Evolutionary conservation across 1,140 invertebrate genomes (phyloP).

Genomic region (Drosophila orosa): DNA sequence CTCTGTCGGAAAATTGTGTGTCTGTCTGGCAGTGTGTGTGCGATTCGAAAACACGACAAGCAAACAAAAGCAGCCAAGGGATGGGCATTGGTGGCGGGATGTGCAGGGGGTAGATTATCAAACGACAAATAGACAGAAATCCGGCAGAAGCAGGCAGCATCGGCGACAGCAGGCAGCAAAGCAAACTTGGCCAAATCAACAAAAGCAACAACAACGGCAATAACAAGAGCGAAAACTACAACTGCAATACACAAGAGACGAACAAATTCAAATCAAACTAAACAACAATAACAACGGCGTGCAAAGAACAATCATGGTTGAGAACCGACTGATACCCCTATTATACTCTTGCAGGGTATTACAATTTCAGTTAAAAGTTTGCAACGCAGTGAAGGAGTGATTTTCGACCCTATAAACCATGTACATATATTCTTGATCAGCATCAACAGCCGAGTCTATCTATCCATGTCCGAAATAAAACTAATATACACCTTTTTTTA

Average conservation of each 20-base stretch:
- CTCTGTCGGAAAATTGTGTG: conserved; percentile 12
- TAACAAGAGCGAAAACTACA: conserved; percentile 28
- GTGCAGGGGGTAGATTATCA: conserved; percentile 63
- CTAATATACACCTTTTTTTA: too few relatives aligned
- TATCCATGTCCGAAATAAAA: too few relatives aligned
- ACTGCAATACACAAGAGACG: conserved; percentile 64
- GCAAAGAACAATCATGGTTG: neutral
- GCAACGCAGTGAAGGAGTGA: too few relatives aligned
- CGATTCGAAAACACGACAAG: conserved; percentile 34
- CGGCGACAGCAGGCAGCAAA: conserved; percentile 49
- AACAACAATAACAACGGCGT: conserved; percentile 41
- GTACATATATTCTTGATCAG: neutral
- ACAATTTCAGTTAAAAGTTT: neutral
- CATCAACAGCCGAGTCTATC: neutral
- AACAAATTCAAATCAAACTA: conserved; percentile 78
- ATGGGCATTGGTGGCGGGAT: conserved; percentile 1
- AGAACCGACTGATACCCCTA: conserved; percentile 15
- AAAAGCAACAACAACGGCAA: conserved; percentile 35
- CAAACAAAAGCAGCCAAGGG: conserved; percentile 20
- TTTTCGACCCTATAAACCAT: too few relatives aligned
- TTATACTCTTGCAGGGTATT: neutral
- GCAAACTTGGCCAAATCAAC: conserved; percentile 65
- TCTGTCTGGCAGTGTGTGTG: conserved; percentile 32
- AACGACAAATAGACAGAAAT: conserved; percentile 70
- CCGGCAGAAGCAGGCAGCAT: conserved; percentile 57